A percentile compares a stretch with the other conserved stretches of the same genome.
phyloP scores from a whole-genome alignment of 2,797 vertebrate genomes.

The Acipenser oxyrinchus region DNA sequence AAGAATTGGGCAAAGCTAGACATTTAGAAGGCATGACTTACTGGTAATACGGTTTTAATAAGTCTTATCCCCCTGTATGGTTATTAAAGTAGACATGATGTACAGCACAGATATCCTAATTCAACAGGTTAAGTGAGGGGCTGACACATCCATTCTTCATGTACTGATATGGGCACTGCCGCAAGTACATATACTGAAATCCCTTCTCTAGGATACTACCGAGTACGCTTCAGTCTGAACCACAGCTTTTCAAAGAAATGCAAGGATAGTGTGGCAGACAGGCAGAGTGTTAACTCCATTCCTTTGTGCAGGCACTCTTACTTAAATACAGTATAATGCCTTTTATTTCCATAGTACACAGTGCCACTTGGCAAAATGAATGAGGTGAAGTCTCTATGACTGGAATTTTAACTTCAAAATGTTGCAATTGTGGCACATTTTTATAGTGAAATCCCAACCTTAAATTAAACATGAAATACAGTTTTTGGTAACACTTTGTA shows the following conservation, averaged over 20 bases:
- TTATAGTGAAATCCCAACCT: no score
- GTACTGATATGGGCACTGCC: background rate
- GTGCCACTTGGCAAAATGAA: no score
- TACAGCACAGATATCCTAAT: background rate
- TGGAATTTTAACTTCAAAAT: no score
- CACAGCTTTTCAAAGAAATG: background rate
- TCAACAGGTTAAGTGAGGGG: background rate
- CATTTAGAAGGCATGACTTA: background rate
- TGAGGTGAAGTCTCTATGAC: no score
- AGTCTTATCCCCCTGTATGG: background rate
- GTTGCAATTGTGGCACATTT: no score
- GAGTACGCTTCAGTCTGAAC: background rate
- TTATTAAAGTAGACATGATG: slow-evolving; percentile 1
- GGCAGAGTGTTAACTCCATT: background rate
- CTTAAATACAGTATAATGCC: no score
- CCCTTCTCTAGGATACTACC: background rate
- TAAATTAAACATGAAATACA: no score
- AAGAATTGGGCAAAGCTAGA: background rate
- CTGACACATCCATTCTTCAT: background rate
- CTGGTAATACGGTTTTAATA: slow-evolving; percentile 6
- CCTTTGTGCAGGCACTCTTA: no score
- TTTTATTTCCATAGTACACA: no score
- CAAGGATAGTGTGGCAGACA: background rate
- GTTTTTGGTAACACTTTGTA: no score
- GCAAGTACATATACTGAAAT: background rate